Base-by-base conservation (phyloP, 2,113 vertebrate species). In the Sprattus sprattus region DNA sequence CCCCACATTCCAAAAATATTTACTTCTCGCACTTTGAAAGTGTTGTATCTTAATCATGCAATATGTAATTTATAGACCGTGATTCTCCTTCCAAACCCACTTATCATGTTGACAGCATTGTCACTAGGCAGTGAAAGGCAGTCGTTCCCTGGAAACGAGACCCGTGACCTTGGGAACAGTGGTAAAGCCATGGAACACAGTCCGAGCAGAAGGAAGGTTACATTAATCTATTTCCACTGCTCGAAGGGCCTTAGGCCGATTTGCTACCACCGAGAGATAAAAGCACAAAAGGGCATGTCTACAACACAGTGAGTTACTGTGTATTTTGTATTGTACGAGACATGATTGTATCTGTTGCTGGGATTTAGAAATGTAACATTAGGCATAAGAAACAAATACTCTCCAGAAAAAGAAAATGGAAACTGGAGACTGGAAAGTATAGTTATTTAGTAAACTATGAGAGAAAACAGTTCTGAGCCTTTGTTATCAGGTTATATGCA, bases 201-300 rank as follows among this genome's bases (percentile, higher is more conserved):
- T 15, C 67, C 67, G 47, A 81, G 78, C 81, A 39, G 83, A 81
- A 85, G 80, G 83, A 87, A 87, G 57, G 78, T 78, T n/a, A 64
- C 78, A 78, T 85, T 87, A 71, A 45, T 82, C 28, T 82, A 75
- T 82, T 85, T 82, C 71, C 46, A 47, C 81, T 87, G 81, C 81
- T 75, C 25, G 3, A 28, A 28, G 6, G 9, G 67, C 52, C 78
- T 50, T 9, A 13, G 52, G 81, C 57, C 47, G 45, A 39, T 87
- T 67, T 87, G 44, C 4, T 44, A 32, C 81, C 32, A 52, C 45
- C 47, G 39, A 80, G 49, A 67, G 83, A 47, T 45, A 81, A 82
- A 81, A 71, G 45, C n/a, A 67, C 28, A 32, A 81, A 81, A 81
- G 75, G 75, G 15, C 75, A 86, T 52, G 67, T 64, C 52, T 54